Base-by-base conservation (phyloP, 2,888 invertebrate genomes). In the Apamea sordens region DNA sequence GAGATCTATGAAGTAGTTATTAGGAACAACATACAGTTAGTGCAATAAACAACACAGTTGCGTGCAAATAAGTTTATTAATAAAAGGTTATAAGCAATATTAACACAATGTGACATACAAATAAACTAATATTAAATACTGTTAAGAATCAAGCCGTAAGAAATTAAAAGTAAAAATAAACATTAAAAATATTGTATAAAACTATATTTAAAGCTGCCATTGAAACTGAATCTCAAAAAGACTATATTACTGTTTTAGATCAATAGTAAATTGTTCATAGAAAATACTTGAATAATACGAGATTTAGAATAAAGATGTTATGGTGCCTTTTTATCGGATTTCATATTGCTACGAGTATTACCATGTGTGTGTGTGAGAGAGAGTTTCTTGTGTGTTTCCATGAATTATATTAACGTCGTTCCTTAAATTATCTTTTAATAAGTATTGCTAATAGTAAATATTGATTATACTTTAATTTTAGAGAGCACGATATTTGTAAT, bases 21-120 rank as follows among this genome's bases (percentile, higher is more conserved):
- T 88, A 91, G 89, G 91, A 81, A 41, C 80, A 89, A 86, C 85
- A 78, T 90, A 93, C 92, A 87, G 90, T 94, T 93, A 94, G 90
- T 90, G 85, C 83, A 92, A 94, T 89, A 90, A 93, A 92, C 90
- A 90, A 92, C 88, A 90, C 86, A 83, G 44, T 76, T 86, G 86
- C 88, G 80, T 89, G 89, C 88, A 88, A 86, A 90, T 89, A 86
- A 24, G 81, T 90, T 89, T 88, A 90, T 89, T 89, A 86, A 88
- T 85, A 82, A 83, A 86, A 87, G 80, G 64, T 83, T 84, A 83
- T 80, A 85, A 79, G 84, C 79, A 79, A 80, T 80, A 83, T 80
- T 77, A 84, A 73, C 79, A 86, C 78, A 86, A 50, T 80, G 68
- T 70, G 73, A 65, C 69, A 73, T 86, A 85, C 15, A 84, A 84